Evolutionary conservation across 2,113 vertebrate genomes (phyloP).

Genomic region (Xenus cinereus): DNA sequence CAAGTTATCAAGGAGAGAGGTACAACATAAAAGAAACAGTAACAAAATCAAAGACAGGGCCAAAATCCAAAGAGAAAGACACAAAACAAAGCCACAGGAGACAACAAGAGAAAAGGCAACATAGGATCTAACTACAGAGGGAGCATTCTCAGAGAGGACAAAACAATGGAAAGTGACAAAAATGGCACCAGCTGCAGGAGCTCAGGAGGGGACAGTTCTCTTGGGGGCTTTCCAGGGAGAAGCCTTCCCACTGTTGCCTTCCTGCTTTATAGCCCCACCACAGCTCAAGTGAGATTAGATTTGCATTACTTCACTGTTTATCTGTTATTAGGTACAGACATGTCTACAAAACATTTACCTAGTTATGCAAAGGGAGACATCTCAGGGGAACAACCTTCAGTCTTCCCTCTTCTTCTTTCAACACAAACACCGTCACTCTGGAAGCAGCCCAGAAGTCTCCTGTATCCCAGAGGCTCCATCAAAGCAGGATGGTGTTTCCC

Average conservation of each 20-base stretch:
- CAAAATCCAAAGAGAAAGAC: not conserved
- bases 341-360: slow-evolving; percentile 64
- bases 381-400: not conserved
- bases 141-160: not conserved
- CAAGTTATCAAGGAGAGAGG: not conserved
- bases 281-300: slow-evolving; percentile 5
- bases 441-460: not conserved
- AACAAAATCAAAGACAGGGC: not conserved
- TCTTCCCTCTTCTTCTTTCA: slow-evolving; percentile 30
- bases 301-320: slow-evolving; percentile 7
- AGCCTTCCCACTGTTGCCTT: slow-evolving; percentile 20
- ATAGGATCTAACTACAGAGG: not conserved
- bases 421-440: not conserved
- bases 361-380: slow-evolving; percentile 20
- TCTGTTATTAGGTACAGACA: slow-evolving; percentile 49
- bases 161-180: not conserved
- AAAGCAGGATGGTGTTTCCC: not conserved
- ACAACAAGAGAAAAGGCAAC: not conserved
- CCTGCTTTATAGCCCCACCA: slow-evolving; percentile 13
- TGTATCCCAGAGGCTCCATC: not conserved
- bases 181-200: not conserved
- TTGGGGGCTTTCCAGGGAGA: slow-evolving; percentile 24
- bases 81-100: not conserved
- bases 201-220: not conserved
- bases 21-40: not conserved